Conservation (phyloP, 1,140 invertebrate genomes). For the Dreissena polymorpha region DNA sequence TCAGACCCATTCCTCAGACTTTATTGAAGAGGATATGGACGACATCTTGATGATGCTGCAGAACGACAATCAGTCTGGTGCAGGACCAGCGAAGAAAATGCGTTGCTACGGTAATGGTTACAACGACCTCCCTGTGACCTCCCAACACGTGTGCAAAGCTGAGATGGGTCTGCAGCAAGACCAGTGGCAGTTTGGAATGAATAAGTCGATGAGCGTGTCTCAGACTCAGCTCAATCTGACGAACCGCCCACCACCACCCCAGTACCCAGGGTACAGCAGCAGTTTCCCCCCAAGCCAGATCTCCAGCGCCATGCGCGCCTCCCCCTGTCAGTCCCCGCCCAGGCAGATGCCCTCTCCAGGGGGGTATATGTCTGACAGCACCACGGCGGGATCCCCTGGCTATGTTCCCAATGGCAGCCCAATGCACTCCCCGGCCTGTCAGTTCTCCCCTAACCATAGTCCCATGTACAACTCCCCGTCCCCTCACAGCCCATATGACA, state of each 20-base stretch:
- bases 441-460: slow-evolving; percentile 46
- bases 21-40: slow-evolving; percentile 67
- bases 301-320: not conserved
- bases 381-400: slow-evolving; percentile 30
- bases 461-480: slow-evolving; percentile 34
- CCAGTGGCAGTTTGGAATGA: slow-evolving; percentile 14
- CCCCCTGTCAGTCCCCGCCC: slow-evolving; percentile 40
- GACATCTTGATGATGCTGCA: slow-evolving; percentile 58
- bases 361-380: slow-evolving; percentile 35
- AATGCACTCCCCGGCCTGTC: slow-evolving; percentile 14
- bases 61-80: slow-evolving; percentile 41
- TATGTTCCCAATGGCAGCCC: slow-evolving; percentile 46
- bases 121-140: not conserved
- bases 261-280: slow-evolving; percentile 36
- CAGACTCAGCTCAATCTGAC: slow-evolving; percentile 13
- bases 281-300: not conserved
- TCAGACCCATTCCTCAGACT: slow-evolving; percentile 10
- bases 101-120: slow-evolving; percentile 20
- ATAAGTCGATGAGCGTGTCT: slow-evolving; percentile 41
- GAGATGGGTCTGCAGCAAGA: slow-evolving; percentile 21
- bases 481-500: slow-evolving; percentile 35
- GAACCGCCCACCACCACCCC: slow-evolving; percentile 31
- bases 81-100: slow-evolving; percentile 8
- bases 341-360: slow-evolving; percentile 39
- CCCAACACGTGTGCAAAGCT: slow-evolving; percentile 24